Evolutionary conservation across 2,113 vertebrate species (phyloP).

Genomic region (Cinclus mexicanus): DNA sequence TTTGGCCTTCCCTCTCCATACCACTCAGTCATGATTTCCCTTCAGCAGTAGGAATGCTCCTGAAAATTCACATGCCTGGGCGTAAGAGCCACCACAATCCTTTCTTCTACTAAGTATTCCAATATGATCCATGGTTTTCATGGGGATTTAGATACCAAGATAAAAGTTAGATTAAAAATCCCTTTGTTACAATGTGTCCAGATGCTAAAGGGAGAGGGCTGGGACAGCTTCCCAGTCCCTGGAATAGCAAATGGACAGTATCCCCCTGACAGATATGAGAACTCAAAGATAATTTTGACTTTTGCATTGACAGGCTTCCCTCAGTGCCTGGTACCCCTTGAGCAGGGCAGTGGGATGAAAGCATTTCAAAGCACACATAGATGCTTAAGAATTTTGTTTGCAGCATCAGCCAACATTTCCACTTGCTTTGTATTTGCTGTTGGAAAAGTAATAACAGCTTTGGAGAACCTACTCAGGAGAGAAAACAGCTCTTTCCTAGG

Average conservation of each 20-base stretch:
- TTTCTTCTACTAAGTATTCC: not conserved
- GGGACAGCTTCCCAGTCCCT: not conserved
- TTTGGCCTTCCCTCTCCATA: not conserved
- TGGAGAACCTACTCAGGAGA: constrained; percentile 46
- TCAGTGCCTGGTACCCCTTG: not conserved
- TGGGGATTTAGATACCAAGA: not conserved
- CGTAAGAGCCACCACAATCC: not conserved
- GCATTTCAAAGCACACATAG: constrained; percentile 45
- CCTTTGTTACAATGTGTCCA: not conserved
- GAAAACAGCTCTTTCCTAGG: constrained; percentile 52
- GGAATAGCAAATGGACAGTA: not conserved
- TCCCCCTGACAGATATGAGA: not conserved
- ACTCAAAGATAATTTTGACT: not conserved
- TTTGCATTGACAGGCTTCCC: not conserved
- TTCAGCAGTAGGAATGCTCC: not conserved
- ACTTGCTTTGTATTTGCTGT: constrained; percentile 60
- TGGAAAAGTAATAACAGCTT: constrained; percentile 62
- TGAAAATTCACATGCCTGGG: fast-evolving
- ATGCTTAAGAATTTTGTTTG: constrained; percentile 42
- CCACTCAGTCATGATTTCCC: not conserved
- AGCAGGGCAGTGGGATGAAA: not conserved
- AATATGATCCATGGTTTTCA: not conserved
- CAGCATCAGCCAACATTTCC: constrained; percentile 54
- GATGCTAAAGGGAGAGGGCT: not conserved
- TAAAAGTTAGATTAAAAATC: not conserved